Evolutionary conservation across 2,113 vertebrate species (phyloP).

Genomic region (Todiramphus saurophagus): DNA sequence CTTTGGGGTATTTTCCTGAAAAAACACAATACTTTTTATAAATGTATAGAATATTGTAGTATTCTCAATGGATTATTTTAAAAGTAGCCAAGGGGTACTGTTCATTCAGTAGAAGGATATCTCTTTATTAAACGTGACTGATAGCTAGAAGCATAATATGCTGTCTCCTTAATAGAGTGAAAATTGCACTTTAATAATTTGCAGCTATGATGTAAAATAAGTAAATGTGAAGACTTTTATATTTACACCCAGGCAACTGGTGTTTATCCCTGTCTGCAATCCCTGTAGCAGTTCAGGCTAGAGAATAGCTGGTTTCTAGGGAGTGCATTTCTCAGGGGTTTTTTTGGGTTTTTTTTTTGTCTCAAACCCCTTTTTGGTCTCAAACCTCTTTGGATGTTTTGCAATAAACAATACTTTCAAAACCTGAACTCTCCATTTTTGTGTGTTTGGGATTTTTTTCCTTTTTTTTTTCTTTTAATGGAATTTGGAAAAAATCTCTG

Average conservation of each 20-base stretch:
- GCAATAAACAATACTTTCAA: neutral
- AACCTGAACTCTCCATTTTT: neutral
- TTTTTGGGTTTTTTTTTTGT: neutral
- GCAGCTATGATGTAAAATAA: neutral
- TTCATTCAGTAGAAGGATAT: constrained; percentile 45
- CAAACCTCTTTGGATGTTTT: neutral
- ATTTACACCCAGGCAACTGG: neutral
- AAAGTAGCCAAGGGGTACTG: constrained; percentile 40
- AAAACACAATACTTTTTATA: constrained; percentile 14
- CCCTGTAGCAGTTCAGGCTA: neutral
- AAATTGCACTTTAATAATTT: constrained; percentile 59
- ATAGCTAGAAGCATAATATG: constrained; percentile 13
- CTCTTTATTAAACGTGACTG: constrained; percentile 66
- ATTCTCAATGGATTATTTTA: constrained; percentile 50
- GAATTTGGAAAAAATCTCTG: neutral
- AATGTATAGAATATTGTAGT: constrained; percentile 31
- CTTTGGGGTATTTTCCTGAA: constrained; percentile 2
- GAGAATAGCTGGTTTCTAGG: neutral
- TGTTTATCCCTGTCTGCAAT: neutral
- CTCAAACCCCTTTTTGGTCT: neutral
- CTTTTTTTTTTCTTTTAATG: neutral
- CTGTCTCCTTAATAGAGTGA: constrained; percentile 32
- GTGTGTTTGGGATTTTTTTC: neutral
- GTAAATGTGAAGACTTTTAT: neutral
- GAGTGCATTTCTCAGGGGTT: neutral